phyloP scores from a whole-genome alignment of 2,797 vertebrate genomes.

The Acropternis orthonyx region DNA sequence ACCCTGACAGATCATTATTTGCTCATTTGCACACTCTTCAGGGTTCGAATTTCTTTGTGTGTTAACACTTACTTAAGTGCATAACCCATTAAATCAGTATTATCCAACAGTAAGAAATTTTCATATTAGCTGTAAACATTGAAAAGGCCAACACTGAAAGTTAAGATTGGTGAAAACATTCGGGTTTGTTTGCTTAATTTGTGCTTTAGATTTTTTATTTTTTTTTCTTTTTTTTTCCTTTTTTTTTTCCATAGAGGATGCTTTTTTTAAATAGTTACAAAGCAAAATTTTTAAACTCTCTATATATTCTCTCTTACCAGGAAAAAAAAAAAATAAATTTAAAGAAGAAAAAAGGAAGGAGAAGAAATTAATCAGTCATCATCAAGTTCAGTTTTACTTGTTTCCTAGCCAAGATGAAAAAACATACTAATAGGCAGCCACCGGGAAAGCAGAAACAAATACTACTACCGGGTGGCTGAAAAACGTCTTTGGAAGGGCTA shows the following conservation, averaged over 20 bases:
- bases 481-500: background rate
- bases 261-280: background rate
- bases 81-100: background rate
- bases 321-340: background rate
- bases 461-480: background rate
- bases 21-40: background rate
- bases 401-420: background rate
- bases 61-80: background rate
- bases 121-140: background rate
- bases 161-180: background rate
- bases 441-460: background rate
- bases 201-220: background rate
- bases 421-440: background rate
- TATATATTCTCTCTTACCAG: background rate
- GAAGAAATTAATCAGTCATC: background rate
- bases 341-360: background rate
- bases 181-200: rapidly evolving
- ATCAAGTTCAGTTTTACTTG: background rate
- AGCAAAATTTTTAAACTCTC: background rate
- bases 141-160: background rate
- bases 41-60: background rate
- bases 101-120: background rate
- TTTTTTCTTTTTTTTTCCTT: background rate
- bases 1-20: background rate
- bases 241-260: background rate